phyloP scores from a whole-genome alignment of 2,797 vertebrate species.

The Anisognathus igniventris region DNA sequence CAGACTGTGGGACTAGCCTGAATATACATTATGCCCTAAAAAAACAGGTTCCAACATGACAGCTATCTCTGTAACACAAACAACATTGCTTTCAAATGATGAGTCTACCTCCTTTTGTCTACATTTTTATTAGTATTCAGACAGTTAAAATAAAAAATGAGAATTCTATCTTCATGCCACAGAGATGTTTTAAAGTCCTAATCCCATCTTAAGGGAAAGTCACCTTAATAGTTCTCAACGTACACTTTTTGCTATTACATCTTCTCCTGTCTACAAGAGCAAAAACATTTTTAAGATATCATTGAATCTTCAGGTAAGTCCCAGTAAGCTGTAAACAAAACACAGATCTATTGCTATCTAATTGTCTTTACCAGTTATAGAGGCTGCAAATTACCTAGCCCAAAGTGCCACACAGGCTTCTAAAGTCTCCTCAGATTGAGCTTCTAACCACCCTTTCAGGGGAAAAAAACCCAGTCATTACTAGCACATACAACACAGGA shows the following conservation, averaged over 20 bases:
- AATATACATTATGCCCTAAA: not conserved
- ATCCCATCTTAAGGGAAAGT: not conserved
- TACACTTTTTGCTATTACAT: not conserved
- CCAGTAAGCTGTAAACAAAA: not conserved
- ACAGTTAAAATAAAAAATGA: not conserved
- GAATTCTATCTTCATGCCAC: not conserved
- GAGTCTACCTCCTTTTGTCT: not conserved
- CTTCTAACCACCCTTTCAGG: not conserved
- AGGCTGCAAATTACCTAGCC: not conserved
- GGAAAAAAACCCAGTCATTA: not conserved
- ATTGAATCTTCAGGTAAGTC: not conserved
- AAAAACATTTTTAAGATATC: not conserved
- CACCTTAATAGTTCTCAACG: not conserved
- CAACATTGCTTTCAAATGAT: not conserved
- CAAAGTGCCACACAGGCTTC: not conserved
- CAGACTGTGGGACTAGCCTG: not conserved
- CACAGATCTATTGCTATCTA: not conserved
- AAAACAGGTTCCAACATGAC: not conserved
- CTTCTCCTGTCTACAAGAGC: not conserved
- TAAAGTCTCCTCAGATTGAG: not conserved
- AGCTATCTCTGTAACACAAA: not conserved
- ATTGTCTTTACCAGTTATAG: not conserved
- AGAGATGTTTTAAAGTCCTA: not conserved
- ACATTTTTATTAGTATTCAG: not conserved
- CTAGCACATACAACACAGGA: not conserved